Conservation (phyloP, 2,888 invertebrate species). For the Microchrysa polita region DNA sequence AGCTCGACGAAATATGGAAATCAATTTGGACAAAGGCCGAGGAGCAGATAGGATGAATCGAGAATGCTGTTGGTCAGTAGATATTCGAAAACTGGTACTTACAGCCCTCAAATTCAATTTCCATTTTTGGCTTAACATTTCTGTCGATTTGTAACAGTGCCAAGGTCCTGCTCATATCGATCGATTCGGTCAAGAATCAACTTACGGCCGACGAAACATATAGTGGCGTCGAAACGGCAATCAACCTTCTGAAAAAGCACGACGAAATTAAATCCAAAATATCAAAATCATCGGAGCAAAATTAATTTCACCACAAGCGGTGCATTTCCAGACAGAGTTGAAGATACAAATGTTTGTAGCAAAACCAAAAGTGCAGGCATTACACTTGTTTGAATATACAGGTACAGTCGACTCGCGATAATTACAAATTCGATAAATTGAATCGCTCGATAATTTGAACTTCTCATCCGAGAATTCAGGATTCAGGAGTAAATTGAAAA, state of each 20-base stretch:
- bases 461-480: too few relatives aligned
- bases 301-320: too few relatives aligned
- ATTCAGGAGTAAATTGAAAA: too few relatives aligned
- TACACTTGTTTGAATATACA: too few relatives aligned
- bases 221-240: constrained; percentile 92
- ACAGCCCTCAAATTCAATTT: not conserved
- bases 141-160: constrained; percentile 68
- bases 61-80: constrained; percentile 95
- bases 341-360: too few relatives aligned
- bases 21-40: constrained; percentile 86
- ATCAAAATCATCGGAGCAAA: constrained; percentile 83
- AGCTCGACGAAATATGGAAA: constrained; percentile 89
- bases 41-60: constrained; percentile 83
- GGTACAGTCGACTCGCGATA: too few relatives aligned
- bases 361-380: too few relatives aligned
- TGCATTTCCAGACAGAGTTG: too few relatives aligned
- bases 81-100: constrained; percentile 67
- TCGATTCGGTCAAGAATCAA: constrained; percentile 80
- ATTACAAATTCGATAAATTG: too few relatives aligned
- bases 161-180: constrained; percentile 83
- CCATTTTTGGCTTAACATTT: not conserved
- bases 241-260: constrained; percentile 87
- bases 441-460: too few relatives aligned
- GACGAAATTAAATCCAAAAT: constrained; percentile 89
- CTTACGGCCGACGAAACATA: constrained; percentile 82